Percentiles rank a stretch among this genome's conserved stretches.
These are phyloP conservation scores for Drosophila mayaguana DNA, from an alignment of 2,888 invertebrate genomes.

Conservation along the genomic window DNA sequence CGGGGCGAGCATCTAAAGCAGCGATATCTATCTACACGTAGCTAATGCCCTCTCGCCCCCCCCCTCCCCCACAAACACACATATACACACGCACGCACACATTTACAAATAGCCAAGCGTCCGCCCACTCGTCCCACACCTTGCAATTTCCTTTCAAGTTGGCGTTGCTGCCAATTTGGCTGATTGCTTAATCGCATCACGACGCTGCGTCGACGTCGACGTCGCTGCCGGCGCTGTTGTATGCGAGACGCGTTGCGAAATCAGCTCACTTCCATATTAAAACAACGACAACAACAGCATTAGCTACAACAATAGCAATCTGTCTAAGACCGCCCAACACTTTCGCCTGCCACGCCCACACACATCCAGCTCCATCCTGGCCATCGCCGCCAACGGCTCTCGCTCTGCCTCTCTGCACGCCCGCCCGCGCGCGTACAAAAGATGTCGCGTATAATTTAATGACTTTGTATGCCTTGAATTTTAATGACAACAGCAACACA, in stretches of 20 bases:
- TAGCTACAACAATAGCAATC: conserved; percentile 45
- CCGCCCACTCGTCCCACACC: conserved; percentile 31
- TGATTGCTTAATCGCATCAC: conserved; percentile 81
- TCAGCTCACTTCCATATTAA: conserved; percentile 63
- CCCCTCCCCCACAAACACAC: not conserved
- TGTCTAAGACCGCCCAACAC: conserved; percentile 62
- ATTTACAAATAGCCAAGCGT: not conserved
- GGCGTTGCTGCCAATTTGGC: conserved; percentile 79
- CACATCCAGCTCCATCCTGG: not conserved
- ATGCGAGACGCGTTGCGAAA: conserved; percentile 56
- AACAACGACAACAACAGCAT: conserved; percentile 38
- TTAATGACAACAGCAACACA: conserved; percentile 77
- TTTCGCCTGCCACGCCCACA: conserved; percentile 31
- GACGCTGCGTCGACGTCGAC: conserved; percentile 47
- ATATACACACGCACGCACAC: not conserved
- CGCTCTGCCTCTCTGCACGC: conserved; percentile 1
- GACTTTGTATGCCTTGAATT: conserved; percentile 83
- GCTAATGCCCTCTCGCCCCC: conserved; percentile 36
- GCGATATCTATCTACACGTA: conserved; percentile 59
- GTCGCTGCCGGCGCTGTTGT: conserved; percentile 26
- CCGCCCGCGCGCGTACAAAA: conserved; percentile 58
- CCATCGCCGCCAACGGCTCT: conserved; percentile 10
- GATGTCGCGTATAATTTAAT: conserved; percentile 82
- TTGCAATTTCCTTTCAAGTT: conserved; percentile 81
- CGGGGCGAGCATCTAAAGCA: conserved; percentile 33